phyloP scores from a whole-genome alignment of 1,140 invertebrate genomes.

The Nymphalis io region DNA sequence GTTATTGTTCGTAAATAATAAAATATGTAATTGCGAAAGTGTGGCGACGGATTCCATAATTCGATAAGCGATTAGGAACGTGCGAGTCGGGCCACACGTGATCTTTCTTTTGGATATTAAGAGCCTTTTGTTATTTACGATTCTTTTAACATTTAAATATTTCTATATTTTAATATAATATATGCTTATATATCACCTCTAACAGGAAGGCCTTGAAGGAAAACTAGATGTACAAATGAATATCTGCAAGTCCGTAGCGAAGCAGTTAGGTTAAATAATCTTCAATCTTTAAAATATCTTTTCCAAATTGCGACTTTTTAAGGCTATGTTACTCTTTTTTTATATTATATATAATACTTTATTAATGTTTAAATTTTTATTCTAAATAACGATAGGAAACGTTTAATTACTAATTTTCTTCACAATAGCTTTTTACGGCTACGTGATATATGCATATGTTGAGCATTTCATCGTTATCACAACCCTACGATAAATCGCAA shows the following conservation, averaged over 20 bases:
- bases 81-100: constrained; percentile 63
- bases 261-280: too few species aligned
- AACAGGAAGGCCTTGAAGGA: too few species aligned
- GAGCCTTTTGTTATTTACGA: constrained; percentile 53
- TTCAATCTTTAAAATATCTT: too few species aligned
- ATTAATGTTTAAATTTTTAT: too few species aligned
- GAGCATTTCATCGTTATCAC: not conserved
- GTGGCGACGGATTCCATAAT: constrained; percentile 60
- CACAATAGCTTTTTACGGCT: not conserved
- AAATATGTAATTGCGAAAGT: constrained; percentile 59
- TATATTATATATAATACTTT: too few species aligned
- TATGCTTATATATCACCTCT: not conserved
- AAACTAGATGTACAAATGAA: too few species aligned
- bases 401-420: too few species aligned
- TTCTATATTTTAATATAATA: not conserved
- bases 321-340: too few species aligned
- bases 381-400: too few species aligned
- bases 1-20: constrained; percentile 22
- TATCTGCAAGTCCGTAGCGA: too few species aligned
- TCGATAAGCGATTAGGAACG: constrained; percentile 71
- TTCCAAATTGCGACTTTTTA: too few species aligned
- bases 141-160: constrained; percentile 24
- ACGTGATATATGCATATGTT: too few species aligned
- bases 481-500: constrained; percentile 39
- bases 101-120: constrained; percentile 43